Percentiles rank a stretch among this genome's conserved stretches.
These are phyloP conservation scores for Trissolcus basalis DNA, from an alignment of 1,140 invertebrate species.

Conservation along the genomic window DNA sequence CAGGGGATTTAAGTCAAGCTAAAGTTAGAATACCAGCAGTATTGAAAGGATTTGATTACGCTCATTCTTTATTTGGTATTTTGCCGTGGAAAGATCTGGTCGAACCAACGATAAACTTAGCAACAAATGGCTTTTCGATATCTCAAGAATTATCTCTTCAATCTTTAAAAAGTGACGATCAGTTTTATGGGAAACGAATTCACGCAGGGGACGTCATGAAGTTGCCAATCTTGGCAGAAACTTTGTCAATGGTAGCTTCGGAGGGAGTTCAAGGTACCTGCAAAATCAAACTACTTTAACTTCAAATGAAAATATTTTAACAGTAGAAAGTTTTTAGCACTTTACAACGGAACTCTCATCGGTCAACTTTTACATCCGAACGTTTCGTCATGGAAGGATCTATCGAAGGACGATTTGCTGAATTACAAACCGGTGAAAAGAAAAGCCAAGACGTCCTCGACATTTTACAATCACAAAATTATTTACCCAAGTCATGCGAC, in stretches of 20 bases:
- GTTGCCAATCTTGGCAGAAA: slow-evolving; percentile 70
- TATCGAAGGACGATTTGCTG: slow-evolving; percentile 60
- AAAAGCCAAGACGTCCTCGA: slow-evolving; percentile 1
- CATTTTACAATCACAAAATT: slow-evolving; percentile 33
- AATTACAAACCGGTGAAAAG: slow-evolving; percentile 63
- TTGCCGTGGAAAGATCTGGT: slow-evolving; percentile 82
- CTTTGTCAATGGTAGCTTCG: slow-evolving; percentile 74
- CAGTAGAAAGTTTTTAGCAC: slow-evolving; percentile 48
- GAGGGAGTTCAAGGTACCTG: slow-evolving; percentile 72
- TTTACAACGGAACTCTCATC: slow-evolving; percentile 76
- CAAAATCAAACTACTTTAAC: neutral
- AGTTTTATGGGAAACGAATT: slow-evolving; percentile 66
- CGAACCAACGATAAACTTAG: slow-evolving; percentile 80
- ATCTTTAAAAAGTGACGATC: slow-evolving; percentile 66
- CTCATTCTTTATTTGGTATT: slow-evolving; percentile 79
- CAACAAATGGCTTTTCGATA: slow-evolving; percentile 77
- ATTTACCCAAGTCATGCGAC: slow-evolving; percentile 40
- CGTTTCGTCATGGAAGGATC: slow-evolving; percentile 37
- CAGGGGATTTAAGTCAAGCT: slow-evolving; percentile 58
- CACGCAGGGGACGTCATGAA: slow-evolving; percentile 73
- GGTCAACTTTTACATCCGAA: slow-evolving; percentile 68
- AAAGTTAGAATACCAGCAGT: slow-evolving; percentile 77
- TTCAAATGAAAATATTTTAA: neutral
- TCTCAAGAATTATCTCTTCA: slow-evolving; percentile 74
- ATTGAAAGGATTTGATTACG: slow-evolving; percentile 78